Conservation (phyloP, 2,888 invertebrate genomes). For the Tiliacea citrago region DNA sequence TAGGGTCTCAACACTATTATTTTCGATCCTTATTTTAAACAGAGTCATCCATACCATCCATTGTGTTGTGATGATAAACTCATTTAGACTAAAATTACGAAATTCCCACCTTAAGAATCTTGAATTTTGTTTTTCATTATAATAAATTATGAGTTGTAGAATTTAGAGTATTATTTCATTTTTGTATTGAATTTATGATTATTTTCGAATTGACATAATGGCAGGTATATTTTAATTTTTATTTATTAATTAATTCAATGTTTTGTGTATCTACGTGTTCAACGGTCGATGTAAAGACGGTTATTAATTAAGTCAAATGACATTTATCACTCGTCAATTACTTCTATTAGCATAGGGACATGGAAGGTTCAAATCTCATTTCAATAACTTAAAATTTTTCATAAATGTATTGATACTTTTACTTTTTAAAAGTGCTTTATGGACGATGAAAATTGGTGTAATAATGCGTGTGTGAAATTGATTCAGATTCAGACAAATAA, state of each 20-base stretch:
- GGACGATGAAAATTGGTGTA: background rate
- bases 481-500: slow-evolving; percentile 18
- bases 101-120: slow-evolving; percentile 65
- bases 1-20: slow-evolving; percentile 21
- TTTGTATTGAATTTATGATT: slow-evolving; percentile 19
- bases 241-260: slow-evolving; percentile 5
- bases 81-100: slow-evolving; percentile 62
- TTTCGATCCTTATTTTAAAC: slow-evolving; percentile 22
- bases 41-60: slow-evolving; percentile 38
- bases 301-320: slow-evolving; percentile 20
- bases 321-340: slow-evolving; percentile 48
- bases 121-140: slow-evolving; percentile 44
- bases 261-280: slow-evolving; percentile 13
- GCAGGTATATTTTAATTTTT: slow-evolving; percentile 4
- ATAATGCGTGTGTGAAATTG: background rate
- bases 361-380: slow-evolving; percentile 31
- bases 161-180: slow-evolving; percentile 43
- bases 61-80: slow-evolving; percentile 37
- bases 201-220: slow-evolving; percentile 37
- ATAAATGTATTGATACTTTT: background rate
- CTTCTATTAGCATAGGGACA: slow-evolving; percentile 24
- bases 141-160: slow-evolving; percentile 47
- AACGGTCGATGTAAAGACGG: slow-evolving; percentile 1
- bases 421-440: slow-evolving; percentile 1
- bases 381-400: background rate